phyloP scores from a whole-genome alignment of 1,140 invertebrate genomes.

The Ips nitidus region DNA sequence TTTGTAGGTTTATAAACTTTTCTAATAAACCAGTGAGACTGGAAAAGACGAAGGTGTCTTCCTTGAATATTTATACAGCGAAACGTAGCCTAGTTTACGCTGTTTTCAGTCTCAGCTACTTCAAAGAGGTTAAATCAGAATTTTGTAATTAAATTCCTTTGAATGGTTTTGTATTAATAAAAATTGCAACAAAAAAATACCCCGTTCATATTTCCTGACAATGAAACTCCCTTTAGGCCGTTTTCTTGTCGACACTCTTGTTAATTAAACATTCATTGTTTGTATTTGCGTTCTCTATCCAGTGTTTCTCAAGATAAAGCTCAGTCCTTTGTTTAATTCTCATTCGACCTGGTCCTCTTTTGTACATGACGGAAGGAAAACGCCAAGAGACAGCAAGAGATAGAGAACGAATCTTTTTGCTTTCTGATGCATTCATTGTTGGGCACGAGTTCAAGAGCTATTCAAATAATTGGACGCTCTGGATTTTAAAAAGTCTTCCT shows the following conservation, averaged over 20 bases:
- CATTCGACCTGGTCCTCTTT: slow-evolving; percentile 17
- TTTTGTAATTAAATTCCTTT: too few species aligned
- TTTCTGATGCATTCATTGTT: slow-evolving; percentile 25
- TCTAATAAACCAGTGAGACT: too few species aligned
- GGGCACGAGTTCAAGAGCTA: slow-evolving; percentile 21
- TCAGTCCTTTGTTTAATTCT: slow-evolving; percentile 23
- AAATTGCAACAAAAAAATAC: too few species aligned
- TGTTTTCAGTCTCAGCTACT: too few species aligned
- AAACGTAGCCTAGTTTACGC: too few species aligned
- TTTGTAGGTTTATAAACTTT: too few species aligned
- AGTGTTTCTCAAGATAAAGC: slow-evolving; percentile 22
- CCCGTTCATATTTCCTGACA: not conserved
- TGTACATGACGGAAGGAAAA: slow-evolving; percentile 22
- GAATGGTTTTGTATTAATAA: too few species aligned
- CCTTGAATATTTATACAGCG: too few species aligned
- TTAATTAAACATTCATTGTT: slow-evolving; percentile 33
- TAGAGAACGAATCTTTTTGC: slow-evolving; percentile 15
- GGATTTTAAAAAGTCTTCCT: not conserved
- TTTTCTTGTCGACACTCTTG: slow-evolving; percentile 29
- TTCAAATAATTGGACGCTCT: slow-evolving; percentile 22
- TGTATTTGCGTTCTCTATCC: slow-evolving; percentile 19
- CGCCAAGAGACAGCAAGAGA: slow-evolving; percentile 4
- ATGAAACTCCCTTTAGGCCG: slow-evolving; percentile 14
- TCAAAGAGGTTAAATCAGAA: too few species aligned
- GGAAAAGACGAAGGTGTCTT: too few species aligned